These are phyloP conservation scores for Zoanthus solanderi DNA, from an alignment of 92 coral and sea anemone species.

Conservation along the genomic window DNA sequence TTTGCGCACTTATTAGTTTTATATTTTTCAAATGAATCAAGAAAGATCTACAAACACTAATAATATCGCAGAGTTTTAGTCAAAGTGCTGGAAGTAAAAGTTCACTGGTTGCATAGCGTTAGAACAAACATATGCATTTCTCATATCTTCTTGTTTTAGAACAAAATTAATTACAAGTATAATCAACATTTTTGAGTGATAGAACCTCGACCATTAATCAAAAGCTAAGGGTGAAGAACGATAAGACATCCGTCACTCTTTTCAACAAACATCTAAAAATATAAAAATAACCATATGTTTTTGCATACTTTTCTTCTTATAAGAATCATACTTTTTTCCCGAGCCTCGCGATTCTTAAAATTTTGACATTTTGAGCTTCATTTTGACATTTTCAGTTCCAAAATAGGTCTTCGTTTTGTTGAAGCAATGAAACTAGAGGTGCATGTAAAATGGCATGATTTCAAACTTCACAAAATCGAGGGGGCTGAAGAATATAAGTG, in stretches of 20 bases:
- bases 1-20: not conserved
- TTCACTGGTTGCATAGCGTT: not conserved
- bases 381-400: too few relatives aligned
- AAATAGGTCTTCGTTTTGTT: too few relatives aligned
- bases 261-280: not conserved
- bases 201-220: not conserved
- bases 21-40: not conserved
- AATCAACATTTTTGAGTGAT: not conserved
- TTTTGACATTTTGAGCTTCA: too few relatives aligned
- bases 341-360: too few relatives aligned
- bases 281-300: not conserved
- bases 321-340: too few relatives aligned
- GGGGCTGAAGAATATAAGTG: too few relatives aligned
- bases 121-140: not conserved
- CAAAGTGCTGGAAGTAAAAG: not conserved
- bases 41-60: not conserved
- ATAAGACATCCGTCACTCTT: not conserved
- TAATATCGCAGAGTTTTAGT: not conserved
- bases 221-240: not conserved
- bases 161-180: not conserved
- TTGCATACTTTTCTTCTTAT: too few relatives aligned
- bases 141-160: not conserved
- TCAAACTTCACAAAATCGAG: too few relatives aligned
- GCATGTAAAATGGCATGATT: too few relatives aligned
- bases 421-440: too few relatives aligned